Evolutionary conservation across 1,140 invertebrate genomes (phyloP).

Genomic region (Leptinotarsa lineolata): DNA sequence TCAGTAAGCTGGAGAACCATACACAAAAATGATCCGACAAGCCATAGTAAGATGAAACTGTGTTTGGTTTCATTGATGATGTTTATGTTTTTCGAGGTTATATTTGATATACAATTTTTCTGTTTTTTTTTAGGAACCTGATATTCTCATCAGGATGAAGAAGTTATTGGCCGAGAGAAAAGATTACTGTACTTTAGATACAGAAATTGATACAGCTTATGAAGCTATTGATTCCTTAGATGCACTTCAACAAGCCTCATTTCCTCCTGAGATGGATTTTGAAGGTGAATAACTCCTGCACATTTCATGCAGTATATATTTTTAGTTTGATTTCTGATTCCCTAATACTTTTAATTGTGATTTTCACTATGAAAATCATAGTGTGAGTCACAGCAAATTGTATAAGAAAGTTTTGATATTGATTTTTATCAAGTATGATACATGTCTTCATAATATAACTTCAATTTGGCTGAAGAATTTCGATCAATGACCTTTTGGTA

Average conservation of each 20-base stretch:
- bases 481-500: too few relatives aligned
- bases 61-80: too few relatives aligned
- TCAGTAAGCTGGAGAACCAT: too few relatives aligned
- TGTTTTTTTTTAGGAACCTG: conserved; percentile 35
- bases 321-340: conserved; percentile 10
- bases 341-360: too few relatives aligned
- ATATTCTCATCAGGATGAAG: conserved; percentile 43
- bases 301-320: not conserved
- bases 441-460: too few relatives aligned
- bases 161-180: conserved; percentile 50
- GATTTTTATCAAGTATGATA: too few relatives aligned
- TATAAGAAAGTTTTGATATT: too few relatives aligned
- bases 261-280: conserved; percentile 38
- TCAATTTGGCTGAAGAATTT: too few relatives aligned
- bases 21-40: too few relatives aligned
- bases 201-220: conserved; percentile 50
- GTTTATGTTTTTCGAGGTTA: too few relatives aligned
- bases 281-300: conserved; percentile 29
- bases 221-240: conserved; percentile 53
- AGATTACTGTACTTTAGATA: conserved; percentile 52
- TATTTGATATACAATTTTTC: not conserved
- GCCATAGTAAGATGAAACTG: not conserved
- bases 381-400: too few relatives aligned
- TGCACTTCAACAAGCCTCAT: conserved; percentile 32
- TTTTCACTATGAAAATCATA: too few relatives aligned